phyloP scores from a whole-genome alignment of 2,797 vertebrate genomes.

The Sus cebifrons region DNA sequence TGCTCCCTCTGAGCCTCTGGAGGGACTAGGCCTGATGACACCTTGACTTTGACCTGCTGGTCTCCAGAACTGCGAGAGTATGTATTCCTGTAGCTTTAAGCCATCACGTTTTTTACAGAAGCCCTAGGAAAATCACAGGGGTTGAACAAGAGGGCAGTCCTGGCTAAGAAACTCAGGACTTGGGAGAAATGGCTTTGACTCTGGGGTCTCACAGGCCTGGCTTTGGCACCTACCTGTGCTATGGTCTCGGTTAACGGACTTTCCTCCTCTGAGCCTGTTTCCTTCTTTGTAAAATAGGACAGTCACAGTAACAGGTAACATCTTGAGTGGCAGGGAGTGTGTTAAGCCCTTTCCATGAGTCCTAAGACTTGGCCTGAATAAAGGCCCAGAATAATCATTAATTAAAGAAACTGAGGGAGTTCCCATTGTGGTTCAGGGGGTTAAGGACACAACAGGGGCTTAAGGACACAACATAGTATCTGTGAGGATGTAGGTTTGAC shows the following conservation, averaged over 20 bases:
- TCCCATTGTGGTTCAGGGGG: too few species aligned
- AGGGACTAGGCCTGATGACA: background rate
- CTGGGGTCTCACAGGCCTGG: background rate
- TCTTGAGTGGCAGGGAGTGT: background rate
- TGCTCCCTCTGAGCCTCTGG: background rate
- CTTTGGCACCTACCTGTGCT: background rate
- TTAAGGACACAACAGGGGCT: too few species aligned
- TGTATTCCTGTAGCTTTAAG: background rate
- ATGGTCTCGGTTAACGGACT: background rate
- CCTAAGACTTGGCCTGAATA: background rate
- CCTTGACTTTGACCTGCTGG: background rate
- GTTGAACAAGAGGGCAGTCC: background rate
- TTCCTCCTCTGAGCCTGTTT: background rate
- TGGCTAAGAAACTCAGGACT: background rate
- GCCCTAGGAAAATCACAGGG: background rate
- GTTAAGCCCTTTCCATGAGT: background rate
- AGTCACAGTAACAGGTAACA: background rate
- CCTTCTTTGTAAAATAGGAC: background rate
- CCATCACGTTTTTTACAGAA: background rate
- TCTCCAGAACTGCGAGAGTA: background rate
- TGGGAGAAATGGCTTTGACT: background rate
- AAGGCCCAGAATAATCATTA: background rate
- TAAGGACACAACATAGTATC: too few species aligned
- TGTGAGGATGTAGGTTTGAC: too few species aligned
- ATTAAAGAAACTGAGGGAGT: background rate